Percentiles rank a stretch among this genome's conserved stretches.
phyloP scores from a whole-genome alignment of 2,888 invertebrate genomes.

The Cremastinae sp. region DNA sequence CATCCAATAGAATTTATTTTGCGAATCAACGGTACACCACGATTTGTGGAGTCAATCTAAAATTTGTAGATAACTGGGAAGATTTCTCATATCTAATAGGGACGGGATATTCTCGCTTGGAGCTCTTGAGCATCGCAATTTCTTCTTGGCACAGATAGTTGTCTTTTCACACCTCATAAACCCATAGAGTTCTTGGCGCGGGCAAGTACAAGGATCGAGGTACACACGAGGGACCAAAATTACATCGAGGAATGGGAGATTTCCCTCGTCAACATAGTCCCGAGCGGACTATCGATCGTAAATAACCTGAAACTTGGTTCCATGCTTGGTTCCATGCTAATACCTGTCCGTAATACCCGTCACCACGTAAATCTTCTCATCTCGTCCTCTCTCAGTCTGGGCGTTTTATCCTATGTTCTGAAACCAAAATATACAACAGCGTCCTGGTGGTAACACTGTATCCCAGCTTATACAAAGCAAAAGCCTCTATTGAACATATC shows the following conservation, averaged over 20 bases:
- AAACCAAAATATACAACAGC: slow-evolving; percentile 37
- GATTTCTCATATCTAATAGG: too few relatives aligned
- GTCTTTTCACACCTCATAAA: slow-evolving; percentile 49
- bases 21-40: too few relatives aligned
- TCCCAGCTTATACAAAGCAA: slow-evolving; percentile 26
- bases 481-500: slow-evolving; percentile 30
- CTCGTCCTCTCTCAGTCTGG: slow-evolving; percentile 35
- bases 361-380: slow-evolving; percentile 61
- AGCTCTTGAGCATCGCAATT: slow-evolving; percentile 32
- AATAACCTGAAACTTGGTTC: slow-evolving; percentile 62
- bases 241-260: slow-evolving; percentile 47
- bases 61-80: too few relatives aligned
- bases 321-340: slow-evolving; percentile 64
- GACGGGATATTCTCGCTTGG: neutral
- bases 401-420: slow-evolving; percentile 54
- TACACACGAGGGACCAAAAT: slow-evolving; percentile 52
- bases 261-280: slow-evolving; percentile 60
- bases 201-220: slow-evolving; percentile 21
- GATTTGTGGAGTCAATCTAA: too few relatives aligned
- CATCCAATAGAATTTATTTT: too few relatives aligned
- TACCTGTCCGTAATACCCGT: slow-evolving; percentile 60
- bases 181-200: slow-evolving; percentile 40
- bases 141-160: slow-evolving; percentile 22
- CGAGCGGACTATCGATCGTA: slow-evolving; percentile 59
- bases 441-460: slow-evolving; percentile 12